These are phyloP conservation scores for Apis cerana DNA, from an alignment of 1,140 invertebrate genomes.

Conservation along the genomic window DNA sequence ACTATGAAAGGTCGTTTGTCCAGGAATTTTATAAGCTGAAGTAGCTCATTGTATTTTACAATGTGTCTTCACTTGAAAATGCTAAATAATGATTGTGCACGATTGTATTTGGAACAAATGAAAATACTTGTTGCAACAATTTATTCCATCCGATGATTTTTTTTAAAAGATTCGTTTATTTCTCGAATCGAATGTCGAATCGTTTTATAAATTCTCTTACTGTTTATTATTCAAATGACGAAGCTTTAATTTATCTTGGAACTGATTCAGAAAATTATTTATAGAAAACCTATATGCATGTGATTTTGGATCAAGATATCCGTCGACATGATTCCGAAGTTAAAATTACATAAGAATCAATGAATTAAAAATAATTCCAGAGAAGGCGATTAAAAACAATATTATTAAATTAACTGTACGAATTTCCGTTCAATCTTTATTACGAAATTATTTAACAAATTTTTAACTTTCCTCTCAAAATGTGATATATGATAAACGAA, in stretches of 20 bases:
- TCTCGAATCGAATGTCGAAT: no score
- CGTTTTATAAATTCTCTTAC: background rate
- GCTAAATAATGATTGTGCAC: no score
- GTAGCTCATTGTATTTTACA: background rate
- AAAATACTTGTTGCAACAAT: no score
- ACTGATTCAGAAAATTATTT: conserved; percentile 20
- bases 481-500: background rate
- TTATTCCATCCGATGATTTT: no score
- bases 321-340: background rate
- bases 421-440: no score
- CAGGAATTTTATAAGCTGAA: background rate
- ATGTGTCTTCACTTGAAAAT: background rate
- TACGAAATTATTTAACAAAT: no score
- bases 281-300: background rate
- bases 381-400: no score
- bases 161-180: no score
- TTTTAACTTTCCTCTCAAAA: background rate
- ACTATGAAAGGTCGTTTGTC: background rate
- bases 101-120: no score
- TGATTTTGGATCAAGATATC: background rate
- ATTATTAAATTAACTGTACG: no score
- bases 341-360: background rate
- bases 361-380: no score
- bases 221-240: background rate
- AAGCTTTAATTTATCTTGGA: background rate